Evolutionary conservation across 2,888 invertebrate genomes (phyloP), one percentile per base, ranked within the genome.

Genomic region (Xanthostigma xanthostigma): DNA sequence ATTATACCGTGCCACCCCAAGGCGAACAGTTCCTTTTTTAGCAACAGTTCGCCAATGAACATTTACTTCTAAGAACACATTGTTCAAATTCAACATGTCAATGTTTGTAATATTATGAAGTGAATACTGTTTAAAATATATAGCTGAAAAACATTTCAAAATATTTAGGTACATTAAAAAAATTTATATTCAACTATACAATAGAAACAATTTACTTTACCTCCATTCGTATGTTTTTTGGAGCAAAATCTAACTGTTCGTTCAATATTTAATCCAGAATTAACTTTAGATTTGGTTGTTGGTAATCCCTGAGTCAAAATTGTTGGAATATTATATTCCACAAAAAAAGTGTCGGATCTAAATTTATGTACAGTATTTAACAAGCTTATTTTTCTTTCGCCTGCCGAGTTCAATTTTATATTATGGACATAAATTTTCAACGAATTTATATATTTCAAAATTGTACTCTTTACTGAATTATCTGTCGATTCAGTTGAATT

Each of bases 121-220:
- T 36, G 64, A 64, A 36, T 63, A 62, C 54, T 72, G 69, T 56
- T 70, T 67, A 52, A 74, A 71, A 55, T 64, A 59, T 51, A 73
- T 62, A 10, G 61, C 67, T 70, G 56, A 42, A 64, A 64, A 44
- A 54, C 46, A 27, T 27, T 27, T 27, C 1, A 6, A 50, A 51
- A 45, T 46, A 43, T 48, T 43, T 44, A 45, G 44, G 27, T 12
- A 45, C 38, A 3, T n/a, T 39, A 34, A 38, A 42, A 37, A 49
- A 35, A 45, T 33, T 41, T 11, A 44, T 17, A 40, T 49, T 27
- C 11, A 36, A 41, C 9, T 36, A 0, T 8, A 41, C 35, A 9
- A 40, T 52, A 42, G 36, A 14, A 39, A 42, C n/a, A 40, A 14
- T 13, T 12, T 14, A 36, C 39, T 43, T 50, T 60, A 69, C 69